Evolutionary conservation across 30 jellyfish, hydroid and myxozoan species (phyloP).

Genomic region (Sanderia malayensis): DNA sequence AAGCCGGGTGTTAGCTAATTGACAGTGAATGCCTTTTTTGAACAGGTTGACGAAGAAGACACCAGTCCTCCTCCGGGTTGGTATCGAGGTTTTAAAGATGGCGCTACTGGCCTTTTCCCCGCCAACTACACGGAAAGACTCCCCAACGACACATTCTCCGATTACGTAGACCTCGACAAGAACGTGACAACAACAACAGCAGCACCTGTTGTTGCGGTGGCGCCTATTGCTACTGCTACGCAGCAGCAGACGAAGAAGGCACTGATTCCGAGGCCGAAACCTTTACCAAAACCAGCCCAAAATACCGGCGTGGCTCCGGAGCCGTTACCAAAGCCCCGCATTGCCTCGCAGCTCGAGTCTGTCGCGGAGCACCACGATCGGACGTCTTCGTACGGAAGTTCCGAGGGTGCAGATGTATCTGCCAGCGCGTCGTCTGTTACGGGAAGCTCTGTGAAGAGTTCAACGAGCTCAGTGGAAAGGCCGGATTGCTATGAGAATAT

Average conservation of each 20-base stretch:
- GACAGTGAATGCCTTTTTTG: too few relatives aligned
- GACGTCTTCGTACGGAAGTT: conserved; percentile 61
- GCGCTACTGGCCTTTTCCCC: conserved; percentile 82
- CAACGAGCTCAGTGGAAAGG: conserved; percentile 44
- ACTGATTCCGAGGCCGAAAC: conserved; percentile 47
- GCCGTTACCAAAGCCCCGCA: conserved; percentile 19
- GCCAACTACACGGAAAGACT: conserved; percentile 77
- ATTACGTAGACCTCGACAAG: conserved; percentile 93
- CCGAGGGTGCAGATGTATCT: conserved; percentile 61
- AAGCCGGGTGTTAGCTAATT: too few relatives aligned
- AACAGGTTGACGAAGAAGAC: conserved; percentile 89
- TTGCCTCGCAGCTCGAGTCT: conserved; percentile 32
- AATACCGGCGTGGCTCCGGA: conserved; percentile 26
- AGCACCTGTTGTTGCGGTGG: conserved; percentile 8
- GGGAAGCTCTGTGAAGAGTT: conserved; percentile 42
- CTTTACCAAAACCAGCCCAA: conserved; percentile 25
- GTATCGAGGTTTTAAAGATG: conserved; percentile 80
- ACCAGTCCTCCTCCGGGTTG: conserved; percentile 90
- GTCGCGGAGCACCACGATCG: conserved; percentile 50
- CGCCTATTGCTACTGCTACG: too few relatives aligned
- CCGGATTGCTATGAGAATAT: conserved; percentile 58
- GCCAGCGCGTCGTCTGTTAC: conserved; percentile 31
- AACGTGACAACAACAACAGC: conserved; percentile 41
- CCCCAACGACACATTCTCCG: conserved; percentile 71
- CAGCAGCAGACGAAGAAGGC: too few relatives aligned